Evolutionary conservation across 1,140 invertebrate species (phyloP), one percentile per base, ranked within the genome.

Genomic region (Capitella teleta): DNA sequence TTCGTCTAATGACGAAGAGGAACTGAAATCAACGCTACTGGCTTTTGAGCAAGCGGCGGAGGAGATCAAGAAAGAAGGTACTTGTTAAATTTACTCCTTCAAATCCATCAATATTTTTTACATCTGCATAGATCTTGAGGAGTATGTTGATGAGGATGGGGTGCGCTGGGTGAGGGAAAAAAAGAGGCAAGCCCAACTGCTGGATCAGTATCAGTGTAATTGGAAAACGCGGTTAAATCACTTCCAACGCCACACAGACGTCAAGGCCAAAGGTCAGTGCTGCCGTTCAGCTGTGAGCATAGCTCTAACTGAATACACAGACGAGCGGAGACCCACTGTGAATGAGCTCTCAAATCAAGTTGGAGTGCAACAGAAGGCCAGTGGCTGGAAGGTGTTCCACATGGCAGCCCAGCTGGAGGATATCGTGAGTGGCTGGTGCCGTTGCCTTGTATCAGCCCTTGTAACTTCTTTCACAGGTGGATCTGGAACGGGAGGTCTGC

Each of bases 311-410:
- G n/a, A n/a, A n/a, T n/a, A n/a, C n/a, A n/a, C 54, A 74, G 85
- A 90, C 55, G 87, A 92, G 64, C 77, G 84, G 53, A 76, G 82
- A 54, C 81, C 84, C 5, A 84, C 85, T 5, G 81, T 92, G 2
- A 83, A 83, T 61, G 90, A 95, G 73, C 74, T 95, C 55, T 86
- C 89, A 1, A 86, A 85, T 71, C 89, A 94, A 64, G 83, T 83
- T 58, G 80, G 87, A 62, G 84, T 92, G 23, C 69, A 86, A 51
- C 83, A 89, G 57, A 90, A 86, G 73, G 78, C 88, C n/a, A 86
- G 87, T 64, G 91, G 90, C 10, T 97, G 91, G 91, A 95, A 95
- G 75, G 77, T 95, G 25, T 82, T 89, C 76, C 87, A 94, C 74
- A 76, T 95, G 43, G 85, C 81, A 14, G 81, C 87, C 24, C 89